Conservation (phyloP, 2,797 vertebrate genomes). For the Pseudotriccus pelzelni region DNA sequence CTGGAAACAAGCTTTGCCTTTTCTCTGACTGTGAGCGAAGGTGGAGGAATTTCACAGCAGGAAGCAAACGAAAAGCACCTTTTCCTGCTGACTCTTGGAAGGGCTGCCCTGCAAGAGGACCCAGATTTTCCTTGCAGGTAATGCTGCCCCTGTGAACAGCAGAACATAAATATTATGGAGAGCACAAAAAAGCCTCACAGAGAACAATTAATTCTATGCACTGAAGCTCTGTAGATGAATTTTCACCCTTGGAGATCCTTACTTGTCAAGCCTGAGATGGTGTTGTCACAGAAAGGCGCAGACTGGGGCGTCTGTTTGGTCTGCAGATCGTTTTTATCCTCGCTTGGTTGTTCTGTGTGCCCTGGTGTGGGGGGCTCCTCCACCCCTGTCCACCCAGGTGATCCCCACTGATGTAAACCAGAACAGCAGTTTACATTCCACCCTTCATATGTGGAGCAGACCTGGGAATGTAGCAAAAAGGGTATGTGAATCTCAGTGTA, state of each 20-base stretch:
- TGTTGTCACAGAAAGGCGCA: neutral
- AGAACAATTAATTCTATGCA: neutral
- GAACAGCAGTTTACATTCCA: neutral
- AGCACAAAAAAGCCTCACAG: neutral
- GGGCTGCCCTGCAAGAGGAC: neutral
- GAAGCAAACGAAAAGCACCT: neutral
- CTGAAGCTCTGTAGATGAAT: neutral
- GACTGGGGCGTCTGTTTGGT: neutral
- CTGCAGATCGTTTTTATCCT: neutral
- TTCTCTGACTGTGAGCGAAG: neutral
- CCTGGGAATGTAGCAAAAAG: fast-evolving
- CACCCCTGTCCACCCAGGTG: neutral
- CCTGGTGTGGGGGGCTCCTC: neutral
- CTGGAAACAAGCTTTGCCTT: neutral
- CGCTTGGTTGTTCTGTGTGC: fast-evolving
- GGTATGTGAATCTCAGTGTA: neutral
- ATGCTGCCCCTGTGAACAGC: neutral
- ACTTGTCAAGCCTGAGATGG: neutral
- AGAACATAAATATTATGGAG: neutral
- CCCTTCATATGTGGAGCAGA: neutral
- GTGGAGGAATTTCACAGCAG: neutral
- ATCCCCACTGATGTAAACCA: neutral
- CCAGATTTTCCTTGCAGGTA: neutral
- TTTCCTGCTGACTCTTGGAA: neutral
- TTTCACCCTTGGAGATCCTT: neutral